These are phyloP conservation scores for Tympanoctomys barrerae DNA, from an alignment of 2,797 vertebrate species.

Conservation along the genomic window DNA sequence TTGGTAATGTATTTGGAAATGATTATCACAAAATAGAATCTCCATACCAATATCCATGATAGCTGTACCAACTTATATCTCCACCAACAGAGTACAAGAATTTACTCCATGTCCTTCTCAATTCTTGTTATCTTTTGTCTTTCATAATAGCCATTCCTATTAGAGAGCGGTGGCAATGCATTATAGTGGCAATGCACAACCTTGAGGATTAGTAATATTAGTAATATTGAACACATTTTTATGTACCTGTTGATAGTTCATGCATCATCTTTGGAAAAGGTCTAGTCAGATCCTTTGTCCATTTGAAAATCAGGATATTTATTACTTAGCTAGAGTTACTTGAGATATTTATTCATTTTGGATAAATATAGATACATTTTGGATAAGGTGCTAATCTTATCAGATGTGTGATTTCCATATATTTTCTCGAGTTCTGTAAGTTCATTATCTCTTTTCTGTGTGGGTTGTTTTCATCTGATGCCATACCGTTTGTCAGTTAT, in stretches of 20 bases:
- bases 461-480: neutral
- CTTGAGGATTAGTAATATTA: neutral
- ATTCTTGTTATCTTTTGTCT: neutral
- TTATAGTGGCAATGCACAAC: neutral
- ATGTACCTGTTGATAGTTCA: too few species aligned
- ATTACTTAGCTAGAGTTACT: neutral
- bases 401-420: neutral
- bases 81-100: neutral
- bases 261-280: neutral
- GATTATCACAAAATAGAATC: neutral
- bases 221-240: neutral
- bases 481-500: neutral
- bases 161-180: neutral
- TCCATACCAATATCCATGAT: neutral
- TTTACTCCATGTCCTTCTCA: neutral
- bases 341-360: neutral
- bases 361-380: neutral
- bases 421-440: neutral
- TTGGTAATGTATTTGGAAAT: neutral
- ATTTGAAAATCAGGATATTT: neutral
- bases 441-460: neutral
- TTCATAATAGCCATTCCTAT: neutral
- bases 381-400: neutral
- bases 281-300: neutral
- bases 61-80: neutral